A percentile compares a stretch with the other conserved stretches of the same genome.
These are phyloP conservation scores for Acrocephalus arundinaceus DNA, from an alignment of 2,113 vertebrate species.

Conservation along the genomic window DNA sequence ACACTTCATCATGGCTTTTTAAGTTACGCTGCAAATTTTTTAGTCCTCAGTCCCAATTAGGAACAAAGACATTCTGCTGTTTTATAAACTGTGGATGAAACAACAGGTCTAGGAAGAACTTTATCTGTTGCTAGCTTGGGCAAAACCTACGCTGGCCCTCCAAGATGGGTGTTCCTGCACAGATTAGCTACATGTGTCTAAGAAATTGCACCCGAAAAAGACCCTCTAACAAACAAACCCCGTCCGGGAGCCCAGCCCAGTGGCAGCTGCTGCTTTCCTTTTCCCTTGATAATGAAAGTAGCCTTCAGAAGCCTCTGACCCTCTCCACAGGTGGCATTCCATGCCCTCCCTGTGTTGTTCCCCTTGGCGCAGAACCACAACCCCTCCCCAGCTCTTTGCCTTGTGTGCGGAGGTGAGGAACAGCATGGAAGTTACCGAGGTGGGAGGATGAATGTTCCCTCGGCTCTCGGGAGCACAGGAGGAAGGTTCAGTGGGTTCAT, in stretches of 20 bases:
- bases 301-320: not conserved
- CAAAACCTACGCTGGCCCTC: accelerated
- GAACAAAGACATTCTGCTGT: not conserved
- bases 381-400: not conserved
- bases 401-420: not conserved
- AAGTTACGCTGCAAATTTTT: not conserved
- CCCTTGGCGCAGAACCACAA: accelerated
- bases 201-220: not conserved
- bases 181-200: accelerated
- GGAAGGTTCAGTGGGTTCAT: not conserved
- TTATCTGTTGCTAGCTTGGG: not conserved
- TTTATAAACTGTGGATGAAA: not conserved
- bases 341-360: accelerated
- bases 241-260: accelerated
- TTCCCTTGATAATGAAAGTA: not conserved
- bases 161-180: not conserved
- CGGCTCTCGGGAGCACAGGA: accelerated
- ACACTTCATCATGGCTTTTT: not conserved
- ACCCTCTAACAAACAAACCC: not conserved
- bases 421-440: accelerated
- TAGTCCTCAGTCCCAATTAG: not conserved
- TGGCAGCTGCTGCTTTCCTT: constrained; percentile 18
- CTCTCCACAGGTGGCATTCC: not conserved
- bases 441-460: accelerated
- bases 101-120: not conserved